Base-by-base conservation (phyloP, 2,797 vertebrate genomes). In the Gephyroberyx darwinii region DNA sequence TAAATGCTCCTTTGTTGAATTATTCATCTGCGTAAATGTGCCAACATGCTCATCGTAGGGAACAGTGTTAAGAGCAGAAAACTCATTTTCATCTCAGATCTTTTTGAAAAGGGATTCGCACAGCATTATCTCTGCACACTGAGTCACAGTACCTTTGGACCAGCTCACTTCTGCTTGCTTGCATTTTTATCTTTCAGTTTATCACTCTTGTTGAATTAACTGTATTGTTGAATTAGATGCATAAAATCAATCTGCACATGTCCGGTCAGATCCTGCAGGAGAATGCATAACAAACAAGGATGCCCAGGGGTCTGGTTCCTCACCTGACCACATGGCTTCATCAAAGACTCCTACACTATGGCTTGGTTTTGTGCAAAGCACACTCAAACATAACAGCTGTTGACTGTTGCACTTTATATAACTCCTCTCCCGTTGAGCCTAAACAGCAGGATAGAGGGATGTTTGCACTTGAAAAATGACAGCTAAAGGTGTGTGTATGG, bases 21-120 rank as follows among this genome's bases (percentile, higher is more conserved):
- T 87, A 92, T 93, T 91, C 78, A 93, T 60, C 35, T 13, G 65
- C 81, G 75, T 88, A 89, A 91, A 90, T 88, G 84, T 86, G 82
- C 72, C 72, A 82, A 84, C 81, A 70, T 68, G 71, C 79, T 88
- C 75, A 83, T 86, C 69, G 30, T 45, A 74, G 74, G 77, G 56
- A 31, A 55, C 19, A 16, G 66, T 64, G 74, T 84, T 74, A 75
- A 79, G 72, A 84, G 81, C 66, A 85, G 59, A 78, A 68, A 69
- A 75, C 43, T 75, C 30, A 67, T 84, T 86, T 89, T 78, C 39
- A 31, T 62, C 71, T 81, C 58, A 59, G 57, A 88, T 75, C 35
- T 69, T 74, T 81, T 68, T 69, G 54, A 78, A 67, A 77, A 59
- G 14, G 35, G 69, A 73, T 71, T 84, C 69, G 51, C 63, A 33